Base-by-base conservation (phyloP, 2,797 vertebrate species). In the Hypotaenidia philippensis region DNA sequence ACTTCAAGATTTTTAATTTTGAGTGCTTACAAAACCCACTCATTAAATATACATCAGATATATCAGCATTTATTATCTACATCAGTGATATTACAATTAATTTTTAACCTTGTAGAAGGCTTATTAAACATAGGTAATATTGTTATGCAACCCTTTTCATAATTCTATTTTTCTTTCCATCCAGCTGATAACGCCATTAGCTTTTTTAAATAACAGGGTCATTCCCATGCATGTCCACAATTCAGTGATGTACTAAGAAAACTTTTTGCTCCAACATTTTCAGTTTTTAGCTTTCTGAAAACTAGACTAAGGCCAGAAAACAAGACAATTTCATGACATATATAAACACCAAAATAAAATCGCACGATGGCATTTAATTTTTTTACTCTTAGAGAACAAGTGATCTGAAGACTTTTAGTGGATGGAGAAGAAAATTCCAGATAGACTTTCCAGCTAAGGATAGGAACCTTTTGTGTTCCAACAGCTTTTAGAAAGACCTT, bases 401-500 rank as follows among this genome's bases (percentile, higher is more conserved):
- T 74, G 1, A 45, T 83, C 70, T 74, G 52, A 83, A 84, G 21
- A 89, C 61, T 71, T 60, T 91, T n/a, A 44, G 26, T 50, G 9
- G 50, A 36, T 50, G 20, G 29, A 68, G 23, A 76, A 75, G 45
- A 92, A 95, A 71, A 86, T 83, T 94, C 87, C 69, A 86, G 57
- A 71, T 52, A 57, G 76, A 57, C n/a, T 68, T 94, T 83, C 50
- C 7, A 57, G n/a, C 38, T 64, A 71, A 38, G n/a, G 34, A 44
- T 53, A 89, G 38, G 31, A 90, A 74, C 4, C 26, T 89, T 89
- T 78, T 57, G 45, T 78, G 61, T 94, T 93, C 45, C 72, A 61
- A 8, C 18, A 91, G 34, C 50, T 94, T 65, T 81, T 83, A 44
- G 69, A 86, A 95, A 91, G 94, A 90, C 93, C 83, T 95, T 94